Percentiles rank a stretch among this genome's conserved stretches.
These are phyloP conservation scores for Neoascia interrupta DNA, from an alignment of 2,888 invertebrate genomes.

Conservation along the genomic window DNA sequence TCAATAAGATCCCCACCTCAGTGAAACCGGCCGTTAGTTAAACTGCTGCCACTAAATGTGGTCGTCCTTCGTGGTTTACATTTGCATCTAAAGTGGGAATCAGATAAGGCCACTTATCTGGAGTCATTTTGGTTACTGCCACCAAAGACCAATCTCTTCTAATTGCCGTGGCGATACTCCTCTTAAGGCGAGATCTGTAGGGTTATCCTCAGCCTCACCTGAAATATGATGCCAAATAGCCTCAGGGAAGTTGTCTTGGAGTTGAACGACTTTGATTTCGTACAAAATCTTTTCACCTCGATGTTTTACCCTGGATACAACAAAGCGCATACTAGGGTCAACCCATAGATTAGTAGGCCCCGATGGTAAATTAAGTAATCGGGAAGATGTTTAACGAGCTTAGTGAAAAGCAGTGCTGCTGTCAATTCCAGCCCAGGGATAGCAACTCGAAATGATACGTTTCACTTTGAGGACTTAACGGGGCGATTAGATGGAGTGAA, in stretches of 20 bases:
- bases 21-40: neutral
- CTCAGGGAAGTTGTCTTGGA: conserved; percentile 12
- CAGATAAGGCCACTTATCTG: conserved; percentile 17
- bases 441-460: conserved; percentile 11
- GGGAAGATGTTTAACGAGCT: neutral
- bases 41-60: neutral
- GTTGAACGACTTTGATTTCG: conserved; percentile 20
- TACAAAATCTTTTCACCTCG: conserved; percentile 28
- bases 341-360: conserved; percentile 5
- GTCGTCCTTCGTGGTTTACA: conserved; percentile 6
- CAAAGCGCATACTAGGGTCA: conserved; percentile 20
- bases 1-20: conserved; percentile 14
- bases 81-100: neutral
- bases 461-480: neutral
- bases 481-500: neutral
- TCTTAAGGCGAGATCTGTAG: conserved; percentile 17
- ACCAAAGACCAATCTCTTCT: conserved; percentile 28
- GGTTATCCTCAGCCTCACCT: conserved; percentile 18
- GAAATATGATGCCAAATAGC: conserved; percentile 32
- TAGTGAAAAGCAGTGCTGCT: conserved; percentile 4
- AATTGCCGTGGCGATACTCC: conserved; percentile 16
- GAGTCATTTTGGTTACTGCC: conserved; percentile 21
- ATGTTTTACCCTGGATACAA: conserved; percentile 19
- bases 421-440: conserved; percentile 4
- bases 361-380: neutral